These are phyloP conservation scores for Mesorhabditis spiculigera DNA, from an alignment of 2,888 invertebrate species.

Conservation along the genomic window DNA sequence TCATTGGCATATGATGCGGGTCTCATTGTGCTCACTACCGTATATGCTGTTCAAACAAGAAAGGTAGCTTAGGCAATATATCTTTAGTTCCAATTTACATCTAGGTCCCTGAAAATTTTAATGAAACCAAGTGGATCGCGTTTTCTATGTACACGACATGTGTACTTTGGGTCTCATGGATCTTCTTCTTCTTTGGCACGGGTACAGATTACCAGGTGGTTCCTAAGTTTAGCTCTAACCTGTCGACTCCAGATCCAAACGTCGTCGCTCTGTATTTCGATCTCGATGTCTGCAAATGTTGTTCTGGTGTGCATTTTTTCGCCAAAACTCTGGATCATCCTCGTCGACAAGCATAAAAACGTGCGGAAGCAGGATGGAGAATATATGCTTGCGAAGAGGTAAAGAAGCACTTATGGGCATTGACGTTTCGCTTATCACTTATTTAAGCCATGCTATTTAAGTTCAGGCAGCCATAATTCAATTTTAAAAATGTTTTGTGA, in stretches of 20 bases:
- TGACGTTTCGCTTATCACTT: too few relatives aligned
- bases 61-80: slow-evolving; percentile 59
- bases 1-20: slow-evolving; percentile 75
- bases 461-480: too few relatives aligned
- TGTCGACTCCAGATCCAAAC: slow-evolving; percentile 67
- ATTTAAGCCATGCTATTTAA: too few relatives aligned
- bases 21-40: slow-evolving; percentile 73
- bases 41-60: slow-evolving; percentile 77
- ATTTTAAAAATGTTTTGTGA: too few relatives aligned
- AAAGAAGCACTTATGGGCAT: background rate
- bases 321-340: slow-evolving; percentile 73
- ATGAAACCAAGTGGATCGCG: slow-evolving; percentile 69
- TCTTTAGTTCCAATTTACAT: background rate
- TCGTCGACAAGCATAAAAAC: slow-evolving; percentile 74
- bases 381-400: slow-evolving; percentile 50
- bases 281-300: slow-evolving; percentile 71
- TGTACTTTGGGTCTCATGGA: slow-evolving; percentile 76
- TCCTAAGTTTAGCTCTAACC: background rate
- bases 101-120: slow-evolving; percentile 70
- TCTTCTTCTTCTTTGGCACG: slow-evolving; percentile 77
- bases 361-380: slow-evolving; percentile 62
- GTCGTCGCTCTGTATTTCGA: slow-evolving; percentile 71
- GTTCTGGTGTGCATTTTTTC: slow-evolving; percentile 72
- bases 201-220: slow-evolving; percentile 57
- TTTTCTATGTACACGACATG: slow-evolving; percentile 70